Evolutionary conservation across 30 jellyfish, hydroid and myxozoan species (phyloP), one percentile per base, ranked within the genome.

Genomic region (Catostylus mosaicus): DNA sequence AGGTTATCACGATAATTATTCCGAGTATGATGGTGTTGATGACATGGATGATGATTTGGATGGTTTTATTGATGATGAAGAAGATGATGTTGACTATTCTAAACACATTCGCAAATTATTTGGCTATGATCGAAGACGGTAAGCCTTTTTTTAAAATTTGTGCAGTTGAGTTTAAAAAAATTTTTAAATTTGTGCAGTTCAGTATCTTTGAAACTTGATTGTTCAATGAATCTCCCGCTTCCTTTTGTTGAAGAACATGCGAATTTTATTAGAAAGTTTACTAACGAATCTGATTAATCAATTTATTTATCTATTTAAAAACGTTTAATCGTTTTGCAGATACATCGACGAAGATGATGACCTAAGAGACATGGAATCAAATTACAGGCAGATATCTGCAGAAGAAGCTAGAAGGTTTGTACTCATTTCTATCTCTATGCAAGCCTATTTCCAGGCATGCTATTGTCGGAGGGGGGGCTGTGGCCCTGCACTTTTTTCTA

Each of bases 331-430:
- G 24, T 29, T 50, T 61, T 63, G 0, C 34, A 93, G 98, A 64
- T 93, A 56, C 73, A 27, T 16, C 3, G 97, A 93, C 50, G 87
- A 89, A 20, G 98, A 93, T 30, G 97, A 87, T 30, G 98, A 92
- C 52, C 94, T 78, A 24, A 47, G 70, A 12, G 84, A 65, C 54
- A 93, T 93, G 98, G 98, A 93, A 69, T 76, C 98, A 18, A 93
- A 77, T 67, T 93, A 73, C 68, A 73, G 89, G 4, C 98, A 93
- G 56, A 93, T 93, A 7, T 85, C 93, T 73, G 89, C 86, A 31
- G 98, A 93, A 65, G 98, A 93, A 40, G 97, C 98, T 10, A 30
- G 98, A 69, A 93, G 98, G 98, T 93, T 71, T 48, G 63, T 40
- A 18, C 48, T 51, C 34, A 10, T 10, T 8, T 43, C 56, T 43